These are phyloP conservation scores for Ceratina japonica DNA, from an alignment of 1,140 invertebrate genomes.

Conservation along the genomic window DNA sequence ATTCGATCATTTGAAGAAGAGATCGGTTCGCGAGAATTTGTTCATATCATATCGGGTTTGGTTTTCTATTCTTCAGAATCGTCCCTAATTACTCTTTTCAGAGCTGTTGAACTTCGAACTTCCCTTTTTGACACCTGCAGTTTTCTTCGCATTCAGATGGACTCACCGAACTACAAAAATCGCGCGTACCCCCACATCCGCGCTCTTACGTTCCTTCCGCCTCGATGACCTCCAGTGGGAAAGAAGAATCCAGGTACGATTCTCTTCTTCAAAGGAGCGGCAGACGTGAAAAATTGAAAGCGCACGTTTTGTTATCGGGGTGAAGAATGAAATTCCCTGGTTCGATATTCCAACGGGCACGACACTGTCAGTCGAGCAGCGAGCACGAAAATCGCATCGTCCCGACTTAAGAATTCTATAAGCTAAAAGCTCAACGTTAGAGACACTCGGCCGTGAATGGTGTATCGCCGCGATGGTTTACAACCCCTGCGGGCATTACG, in stretches of 20 bases:
- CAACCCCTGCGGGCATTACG: conserved; percentile 3
- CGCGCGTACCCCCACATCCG: too few species aligned
- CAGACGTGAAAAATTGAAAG: not conserved
- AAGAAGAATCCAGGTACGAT: not conserved
- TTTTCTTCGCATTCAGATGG: too few species aligned
- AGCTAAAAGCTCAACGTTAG: conserved; percentile 10
- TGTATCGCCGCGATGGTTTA: conserved; percentile 23
- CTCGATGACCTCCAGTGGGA: too few species aligned
- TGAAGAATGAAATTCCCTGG: not conserved
- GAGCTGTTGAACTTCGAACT: not conserved
- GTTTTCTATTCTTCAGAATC: not conserved
- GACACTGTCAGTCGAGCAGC: too few species aligned
- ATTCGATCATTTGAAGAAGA: too few species aligned
- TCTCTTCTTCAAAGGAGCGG: not conserved
- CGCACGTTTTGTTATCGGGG: not conserved
- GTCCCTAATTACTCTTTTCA: not conserved
- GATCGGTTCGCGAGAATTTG: too few species aligned
- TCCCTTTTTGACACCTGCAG: too few species aligned
- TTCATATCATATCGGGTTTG: too few species aligned
- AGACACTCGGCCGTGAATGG: not conserved
- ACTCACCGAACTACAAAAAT: too few species aligned
- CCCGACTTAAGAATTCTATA: conserved; percentile 37
- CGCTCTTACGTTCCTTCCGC: too few species aligned
- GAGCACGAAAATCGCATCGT: conserved; percentile 14
- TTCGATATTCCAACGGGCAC: not conserved